These are phyloP conservation scores for Heterodera schachtii DNA, from an alignment of 1,140 invertebrate species.

Conservation along the genomic window DNA sequence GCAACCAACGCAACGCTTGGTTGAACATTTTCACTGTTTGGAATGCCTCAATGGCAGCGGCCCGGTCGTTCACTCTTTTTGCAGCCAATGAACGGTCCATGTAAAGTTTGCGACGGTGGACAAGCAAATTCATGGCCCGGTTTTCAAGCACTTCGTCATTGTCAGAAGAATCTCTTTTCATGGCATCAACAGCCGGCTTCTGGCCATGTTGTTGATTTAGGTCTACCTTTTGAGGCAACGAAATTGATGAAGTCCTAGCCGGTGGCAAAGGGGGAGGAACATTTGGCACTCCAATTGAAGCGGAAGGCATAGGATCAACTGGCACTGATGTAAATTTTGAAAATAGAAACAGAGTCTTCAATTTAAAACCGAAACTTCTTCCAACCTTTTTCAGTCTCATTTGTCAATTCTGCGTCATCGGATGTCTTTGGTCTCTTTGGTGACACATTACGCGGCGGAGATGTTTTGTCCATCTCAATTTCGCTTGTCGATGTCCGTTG, in stretches of 20 bases:
- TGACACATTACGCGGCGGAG: neutral
- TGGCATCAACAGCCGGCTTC: neutral
- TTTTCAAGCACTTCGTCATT: slow-evolving; percentile 10
- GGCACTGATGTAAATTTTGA: slow-evolving; percentile 1
- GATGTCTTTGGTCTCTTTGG: slow-evolving; percentile 7
- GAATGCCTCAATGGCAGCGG: slow-evolving; percentile 18
- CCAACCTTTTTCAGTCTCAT: too few species aligned
- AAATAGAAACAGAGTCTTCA: neutral
- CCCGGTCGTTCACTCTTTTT: slow-evolving; percentile 16
- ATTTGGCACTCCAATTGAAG: neutral
- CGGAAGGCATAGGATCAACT: neutral
- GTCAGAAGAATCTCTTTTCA: neutral
- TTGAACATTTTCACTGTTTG: slow-evolving; percentile 29
- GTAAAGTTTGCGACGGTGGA: slow-evolving; percentile 23
- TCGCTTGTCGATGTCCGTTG: neutral
- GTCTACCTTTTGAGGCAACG: neutral
- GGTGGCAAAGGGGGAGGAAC: slow-evolving; percentile 1
- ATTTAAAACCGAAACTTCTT: too few species aligned
- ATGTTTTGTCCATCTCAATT: neutral
- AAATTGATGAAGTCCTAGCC: neutral
- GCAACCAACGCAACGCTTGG: slow-evolving; percentile 19
- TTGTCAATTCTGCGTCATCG: neutral
- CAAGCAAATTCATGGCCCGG: neutral
- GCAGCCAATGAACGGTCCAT: slow-evolving; percentile 23
- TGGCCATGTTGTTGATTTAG: neutral